These are phyloP conservation scores for Gavia stellata DNA, from an alignment of 2,113 vertebrate species.

Conservation along the genomic window DNA sequence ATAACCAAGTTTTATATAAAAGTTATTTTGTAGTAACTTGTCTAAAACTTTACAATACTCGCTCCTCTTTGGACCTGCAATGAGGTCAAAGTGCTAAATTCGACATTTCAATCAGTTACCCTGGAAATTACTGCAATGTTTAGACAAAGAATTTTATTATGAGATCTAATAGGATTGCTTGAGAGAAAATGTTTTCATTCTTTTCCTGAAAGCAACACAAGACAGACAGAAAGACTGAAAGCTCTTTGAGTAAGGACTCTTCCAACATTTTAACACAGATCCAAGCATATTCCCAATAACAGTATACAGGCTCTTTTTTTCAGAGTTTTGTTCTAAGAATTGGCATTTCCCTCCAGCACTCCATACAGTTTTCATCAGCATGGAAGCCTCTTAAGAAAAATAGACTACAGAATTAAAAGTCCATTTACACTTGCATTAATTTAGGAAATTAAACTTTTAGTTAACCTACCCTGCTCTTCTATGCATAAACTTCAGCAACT, in stretches of 20 bases:
- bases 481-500: background rate
- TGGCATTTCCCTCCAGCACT: background rate
- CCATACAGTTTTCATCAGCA: background rate
- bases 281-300: background rate
- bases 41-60: background rate
- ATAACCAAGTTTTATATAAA: background rate
- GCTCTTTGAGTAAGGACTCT: background rate
- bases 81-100: background rate
- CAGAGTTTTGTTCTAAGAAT: background rate
- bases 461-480: background rate
- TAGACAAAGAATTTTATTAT: conserved; percentile 37
- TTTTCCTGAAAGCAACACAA: background rate
- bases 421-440: background rate
- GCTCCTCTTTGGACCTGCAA: background rate
- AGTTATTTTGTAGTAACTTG: background rate
- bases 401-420: background rate
- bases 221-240: background rate
- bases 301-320: background rate
- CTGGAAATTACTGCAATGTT: background rate
- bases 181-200: background rate
- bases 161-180: background rate
- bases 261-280: background rate
- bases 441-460: background rate
- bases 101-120: background rate
- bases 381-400: background rate